Conservation (phyloP, 1,140 invertebrate genomes). For the Ganaspis sp. region DNA sequence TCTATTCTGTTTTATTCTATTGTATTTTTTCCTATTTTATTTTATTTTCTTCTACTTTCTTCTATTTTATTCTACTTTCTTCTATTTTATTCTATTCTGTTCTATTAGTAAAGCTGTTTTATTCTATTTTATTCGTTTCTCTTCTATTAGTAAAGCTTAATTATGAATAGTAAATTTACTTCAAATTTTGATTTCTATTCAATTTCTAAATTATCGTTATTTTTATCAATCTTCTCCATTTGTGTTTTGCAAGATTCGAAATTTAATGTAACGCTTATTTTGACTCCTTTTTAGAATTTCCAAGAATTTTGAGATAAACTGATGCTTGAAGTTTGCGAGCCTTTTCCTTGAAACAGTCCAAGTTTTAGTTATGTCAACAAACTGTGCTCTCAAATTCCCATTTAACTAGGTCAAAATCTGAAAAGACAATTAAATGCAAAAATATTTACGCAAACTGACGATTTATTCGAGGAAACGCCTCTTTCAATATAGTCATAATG, state of each 20-base stretch:
- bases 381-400: not conserved
- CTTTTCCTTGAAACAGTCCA: not conserved
- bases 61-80: no score
- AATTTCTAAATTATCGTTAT: no score
- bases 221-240: not conserved
- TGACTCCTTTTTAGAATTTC: not conserved
- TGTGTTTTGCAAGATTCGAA: not conserved
- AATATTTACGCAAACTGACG: not conserved
- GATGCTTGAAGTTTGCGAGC: not conserved
- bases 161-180: no score
- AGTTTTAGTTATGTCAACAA: conserved; percentile 18
- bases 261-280: not conserved
- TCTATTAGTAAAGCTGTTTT: no score
- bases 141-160: no score
- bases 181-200: no score
- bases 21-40: no score
- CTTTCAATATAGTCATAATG: not conserved
- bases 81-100: no score
- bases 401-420: conserved; percentile 1
- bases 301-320: not conserved
- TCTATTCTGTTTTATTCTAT: no score
- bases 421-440: not conserved
- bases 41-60: no score
- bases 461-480: not conserved
- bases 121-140: no score